phyloP scores from a whole-genome alignment of 2,113 vertebrate species.

The Regulus satrapa region DNA sequence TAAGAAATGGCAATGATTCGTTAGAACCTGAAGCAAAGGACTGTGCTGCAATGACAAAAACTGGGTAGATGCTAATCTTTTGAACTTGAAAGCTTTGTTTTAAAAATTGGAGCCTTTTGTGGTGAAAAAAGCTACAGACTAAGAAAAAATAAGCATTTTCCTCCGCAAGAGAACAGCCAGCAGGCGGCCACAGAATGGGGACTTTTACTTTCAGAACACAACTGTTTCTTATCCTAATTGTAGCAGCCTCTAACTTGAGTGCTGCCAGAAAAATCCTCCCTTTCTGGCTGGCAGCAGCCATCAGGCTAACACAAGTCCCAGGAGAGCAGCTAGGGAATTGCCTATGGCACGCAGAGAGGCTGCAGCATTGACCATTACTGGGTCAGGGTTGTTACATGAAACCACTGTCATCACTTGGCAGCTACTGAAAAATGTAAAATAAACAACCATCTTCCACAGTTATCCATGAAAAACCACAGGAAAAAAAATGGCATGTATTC shows the following conservation, averaged over 20 bases:
- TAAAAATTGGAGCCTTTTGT: background rate
- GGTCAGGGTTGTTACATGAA: background rate
- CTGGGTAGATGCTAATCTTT: background rate
- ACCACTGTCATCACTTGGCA: background rate
- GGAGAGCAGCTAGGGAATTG: background rate
- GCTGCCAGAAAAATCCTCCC: background rate
- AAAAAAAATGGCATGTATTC: background rate
- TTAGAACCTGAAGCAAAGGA: background rate
- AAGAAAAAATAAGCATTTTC: background rate
- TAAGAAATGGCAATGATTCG: background rate
- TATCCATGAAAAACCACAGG: background rate
- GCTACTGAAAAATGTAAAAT: background rate
- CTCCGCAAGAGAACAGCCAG: background rate
- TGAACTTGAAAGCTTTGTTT: background rate
- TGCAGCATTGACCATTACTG: background rate
- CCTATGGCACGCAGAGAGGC: background rate
- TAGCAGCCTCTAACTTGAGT: background rate
- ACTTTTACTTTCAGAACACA: background rate
- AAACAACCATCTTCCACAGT: background rate
- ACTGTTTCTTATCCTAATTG: background rate
- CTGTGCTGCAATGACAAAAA: background rate
- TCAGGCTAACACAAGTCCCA: background rate
- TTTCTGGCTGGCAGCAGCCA: background rate
- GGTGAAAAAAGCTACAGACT: background rate
- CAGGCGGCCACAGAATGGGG: background rate